A percentile compares a stretch with the other conserved stretches of the same genome.
These are phyloP conservation scores for Aphelocoma californica DNA, from an alignment of 2,797 vertebrate species.

Conservation along the genomic window DNA sequence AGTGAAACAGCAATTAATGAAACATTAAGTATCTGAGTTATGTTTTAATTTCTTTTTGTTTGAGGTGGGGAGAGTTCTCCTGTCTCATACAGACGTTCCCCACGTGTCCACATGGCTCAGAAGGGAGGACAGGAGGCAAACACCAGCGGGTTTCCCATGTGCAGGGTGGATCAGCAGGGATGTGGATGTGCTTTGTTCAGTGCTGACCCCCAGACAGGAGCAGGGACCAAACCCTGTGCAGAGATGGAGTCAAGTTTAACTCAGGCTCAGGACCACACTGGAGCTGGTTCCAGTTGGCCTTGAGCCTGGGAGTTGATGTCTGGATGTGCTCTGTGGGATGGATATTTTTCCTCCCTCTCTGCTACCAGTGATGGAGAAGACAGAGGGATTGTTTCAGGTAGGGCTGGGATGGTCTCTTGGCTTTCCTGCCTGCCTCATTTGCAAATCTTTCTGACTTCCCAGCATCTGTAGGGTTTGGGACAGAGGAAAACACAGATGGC, in stretches of 20 bases:
- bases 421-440: background rate
- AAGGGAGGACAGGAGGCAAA: background rate
- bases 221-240: background rate
- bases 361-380: background rate
- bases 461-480: background rate
- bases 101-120: rapidly evolving
- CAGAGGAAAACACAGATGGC: background rate
- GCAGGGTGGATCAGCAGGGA: background rate
- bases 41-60: background rate
- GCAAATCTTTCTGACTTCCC: background rate
- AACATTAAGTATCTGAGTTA: background rate
- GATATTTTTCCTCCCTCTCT: background rate
- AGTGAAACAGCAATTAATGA: background rate
- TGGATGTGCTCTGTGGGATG: background rate
- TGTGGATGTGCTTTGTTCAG: background rate
- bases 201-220: background rate
- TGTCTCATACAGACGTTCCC: background rate
- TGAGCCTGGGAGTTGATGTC: background rate
- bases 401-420: background rate
- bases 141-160: rapidly evolving
- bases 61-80: background rate
- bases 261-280: background rate
- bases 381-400: background rate
- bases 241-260: background rate
- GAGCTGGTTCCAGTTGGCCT: conserved; percentile 20